These are phyloP conservation scores for Petrosia ficiformis DNA, from an alignment of 37 sponge, comb jelly and placozoan species.

Conservation along the genomic window DNA sequence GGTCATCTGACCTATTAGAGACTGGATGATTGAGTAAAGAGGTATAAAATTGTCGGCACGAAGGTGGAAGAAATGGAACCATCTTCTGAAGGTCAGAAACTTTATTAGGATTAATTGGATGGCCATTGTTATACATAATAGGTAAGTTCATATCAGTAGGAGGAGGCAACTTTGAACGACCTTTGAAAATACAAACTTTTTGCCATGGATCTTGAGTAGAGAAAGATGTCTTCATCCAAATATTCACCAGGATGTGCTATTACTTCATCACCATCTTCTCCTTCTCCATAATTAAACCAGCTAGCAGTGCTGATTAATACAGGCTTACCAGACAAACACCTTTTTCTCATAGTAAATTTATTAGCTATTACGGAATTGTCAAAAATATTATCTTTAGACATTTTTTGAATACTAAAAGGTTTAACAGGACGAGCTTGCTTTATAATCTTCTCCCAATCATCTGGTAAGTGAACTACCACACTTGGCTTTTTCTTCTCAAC, in stretches of 20 bases:
- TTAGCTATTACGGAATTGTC: conserved; percentile 2
- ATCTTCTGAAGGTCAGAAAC: conserved; percentile 36
- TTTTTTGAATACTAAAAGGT: conserved; percentile 4
- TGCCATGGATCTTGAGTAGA: too few relatives aligned
- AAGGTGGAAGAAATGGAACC: conserved; percentile 31
- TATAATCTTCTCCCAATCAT: conserved; percentile 26
- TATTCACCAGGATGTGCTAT: neutral
- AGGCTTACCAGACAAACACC: neutral
- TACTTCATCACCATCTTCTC: neutral
- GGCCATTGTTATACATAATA: conserved; percentile 25
- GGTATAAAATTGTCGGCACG: neutral
- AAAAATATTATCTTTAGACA: conserved; percentile 7
- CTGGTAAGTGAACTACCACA: conserved; percentile 16
- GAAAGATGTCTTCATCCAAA: too few relatives aligned
- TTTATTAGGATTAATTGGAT: conserved; percentile 46
- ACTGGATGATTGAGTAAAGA: too few relatives aligned
- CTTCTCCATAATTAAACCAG: neutral
- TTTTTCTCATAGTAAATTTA: conserved; percentile 10
- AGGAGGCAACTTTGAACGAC: conserved; percentile 29
- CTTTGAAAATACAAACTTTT: too few relatives aligned
- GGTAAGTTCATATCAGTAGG: conserved; percentile 8
- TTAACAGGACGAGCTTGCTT: neutral
- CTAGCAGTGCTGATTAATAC: conserved; percentile 1
- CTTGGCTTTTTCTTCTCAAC: conserved; percentile 31
- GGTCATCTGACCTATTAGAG: too few relatives aligned